Evolutionary conservation across 2,113 vertebrate species (phyloP).

Genomic region (Upupa epops): DNA sequence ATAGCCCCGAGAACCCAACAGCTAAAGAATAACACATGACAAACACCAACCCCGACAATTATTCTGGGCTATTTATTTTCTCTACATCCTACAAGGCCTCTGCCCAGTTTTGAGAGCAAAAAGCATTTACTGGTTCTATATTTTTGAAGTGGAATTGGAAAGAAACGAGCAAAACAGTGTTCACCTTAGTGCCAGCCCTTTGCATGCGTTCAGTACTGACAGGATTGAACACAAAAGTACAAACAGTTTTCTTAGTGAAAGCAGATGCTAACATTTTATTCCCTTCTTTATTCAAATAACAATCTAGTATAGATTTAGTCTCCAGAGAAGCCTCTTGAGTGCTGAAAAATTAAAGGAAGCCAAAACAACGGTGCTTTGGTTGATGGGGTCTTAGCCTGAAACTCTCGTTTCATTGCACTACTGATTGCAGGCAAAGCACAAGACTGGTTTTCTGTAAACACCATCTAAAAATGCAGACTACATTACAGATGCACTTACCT

Average conservation of each 20-base stretch:
- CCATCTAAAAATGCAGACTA: conserved; percentile 49
- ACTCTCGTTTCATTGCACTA: conserved; percentile 40
- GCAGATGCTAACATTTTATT: neutral
- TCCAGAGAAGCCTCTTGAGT: conserved; percentile 8
- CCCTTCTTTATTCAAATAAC: conserved; percentile 8
- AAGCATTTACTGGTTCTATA: neutral
- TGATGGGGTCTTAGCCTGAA: conserved; percentile 32
- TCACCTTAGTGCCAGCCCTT: neutral
- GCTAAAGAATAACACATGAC: neutral
- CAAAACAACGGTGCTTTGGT: conserved; percentile 16
- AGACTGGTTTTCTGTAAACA: conserved; percentile 32
- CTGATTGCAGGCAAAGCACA: conserved; percentile 14
- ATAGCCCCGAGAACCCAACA: neutral
- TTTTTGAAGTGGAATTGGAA: neutral
- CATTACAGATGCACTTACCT: conserved; percentile 75
- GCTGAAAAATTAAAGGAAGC: conserved; percentile 37
- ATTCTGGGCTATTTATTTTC: neutral
- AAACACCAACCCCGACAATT: neutral
- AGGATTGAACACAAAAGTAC: neutral
- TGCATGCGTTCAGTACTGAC: neutral
- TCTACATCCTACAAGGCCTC: neutral
- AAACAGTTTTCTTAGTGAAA: neutral
- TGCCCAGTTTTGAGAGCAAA: neutral
- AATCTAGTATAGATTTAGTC: conserved; percentile 29
- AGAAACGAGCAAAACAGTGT: neutral